Conservation (phyloP, 2,113 vertebrate genomes). For the Callopanchax toddi region DNA sequence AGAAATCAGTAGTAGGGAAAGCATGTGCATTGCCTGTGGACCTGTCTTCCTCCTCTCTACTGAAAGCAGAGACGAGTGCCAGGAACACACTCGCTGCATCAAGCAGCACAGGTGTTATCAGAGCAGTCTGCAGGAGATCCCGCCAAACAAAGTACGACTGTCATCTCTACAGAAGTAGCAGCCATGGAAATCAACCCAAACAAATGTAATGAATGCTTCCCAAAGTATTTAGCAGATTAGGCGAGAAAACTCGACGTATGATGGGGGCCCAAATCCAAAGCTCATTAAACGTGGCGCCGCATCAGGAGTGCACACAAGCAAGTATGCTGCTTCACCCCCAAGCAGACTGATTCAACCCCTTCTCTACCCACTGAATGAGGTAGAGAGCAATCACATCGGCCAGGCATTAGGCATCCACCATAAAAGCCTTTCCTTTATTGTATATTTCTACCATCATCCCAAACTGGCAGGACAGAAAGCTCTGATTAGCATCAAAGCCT, state of each 20-base stretch:
- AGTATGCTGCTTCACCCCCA: conserved; percentile 18
- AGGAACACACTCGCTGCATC: conserved; percentile 55
- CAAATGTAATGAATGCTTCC: conserved; percentile 65
- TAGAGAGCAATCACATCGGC: conserved; percentile 67
- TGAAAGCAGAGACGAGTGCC: conserved; percentile 52
- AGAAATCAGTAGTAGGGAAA: conserved; percentile 53
- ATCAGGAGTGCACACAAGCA: conserved; percentile 46
- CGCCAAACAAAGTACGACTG: conserved; percentile 51
- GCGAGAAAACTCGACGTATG: conserved; percentile 37
- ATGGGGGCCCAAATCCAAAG: conserved; percentile 61
- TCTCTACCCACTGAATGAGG: conserved; percentile 45
- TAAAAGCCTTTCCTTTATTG: conserved; percentile 63
- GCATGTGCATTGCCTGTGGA: conserved; percentile 4
- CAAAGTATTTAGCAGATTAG: conserved; percentile 67
- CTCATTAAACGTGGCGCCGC: conserved; percentile 64
- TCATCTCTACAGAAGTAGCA: conserved; percentile 46
- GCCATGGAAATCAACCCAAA: conserved; percentile 55
- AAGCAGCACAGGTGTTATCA: conserved; percentile 68
- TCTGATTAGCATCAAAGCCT: conserved; percentile 78
- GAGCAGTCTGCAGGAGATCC: conserved; percentile 40
- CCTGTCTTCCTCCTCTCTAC: conserved; percentile 21
- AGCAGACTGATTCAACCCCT: conserved; percentile 52
- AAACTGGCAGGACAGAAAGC: conserved; percentile 62
- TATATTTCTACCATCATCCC: conserved; percentile 60
- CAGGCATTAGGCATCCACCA: conserved; percentile 47